These are phyloP conservation scores for Papilio elwesi DNA, from an alignment of 2,888 invertebrate genomes.

Conservation along the genomic window DNA sequence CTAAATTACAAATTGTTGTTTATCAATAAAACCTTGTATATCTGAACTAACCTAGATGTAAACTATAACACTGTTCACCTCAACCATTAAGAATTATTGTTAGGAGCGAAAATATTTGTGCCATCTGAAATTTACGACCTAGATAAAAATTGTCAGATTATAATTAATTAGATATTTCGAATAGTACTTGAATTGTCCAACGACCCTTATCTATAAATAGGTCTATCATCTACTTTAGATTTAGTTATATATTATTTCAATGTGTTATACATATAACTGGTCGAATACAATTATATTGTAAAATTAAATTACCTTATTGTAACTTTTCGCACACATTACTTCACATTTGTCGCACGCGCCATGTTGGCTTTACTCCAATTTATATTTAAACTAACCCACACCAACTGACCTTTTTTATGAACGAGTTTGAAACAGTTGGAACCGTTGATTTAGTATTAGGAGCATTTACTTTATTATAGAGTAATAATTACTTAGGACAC, in stretches of 20 bases:
- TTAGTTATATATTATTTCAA: background rate
- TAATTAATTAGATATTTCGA: background rate
- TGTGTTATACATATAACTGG: background rate
- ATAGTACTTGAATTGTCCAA: no score
- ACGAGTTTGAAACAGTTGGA: constrained; percentile 58
- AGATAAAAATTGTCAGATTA: background rate
- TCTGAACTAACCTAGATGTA: constrained; percentile 11
- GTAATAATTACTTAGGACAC: background rate
- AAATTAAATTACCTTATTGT: constrained; percentile 78
- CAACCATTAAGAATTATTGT: background rate
- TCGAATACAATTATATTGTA: constrained; percentile 45
- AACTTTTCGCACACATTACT: constrained; percentile 70
- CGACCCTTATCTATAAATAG: no score
- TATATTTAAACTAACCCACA: constrained; percentile 70
- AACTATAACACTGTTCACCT: background rate
- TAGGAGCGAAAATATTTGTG: constrained; percentile 5
- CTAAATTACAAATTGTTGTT: background rate
- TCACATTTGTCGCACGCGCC: constrained; percentile 61
- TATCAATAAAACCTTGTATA: background rate
- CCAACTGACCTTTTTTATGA: constrained; percentile 68
- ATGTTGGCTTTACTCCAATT: constrained; percentile 70
- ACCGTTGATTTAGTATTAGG: constrained; percentile 19
- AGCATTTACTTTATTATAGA: background rate
- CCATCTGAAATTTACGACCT: background rate
- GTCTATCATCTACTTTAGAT: background rate